Evolutionary conservation across 2,888 invertebrate species (phyloP).

Genomic region (Synergus japonicus): DNA sequence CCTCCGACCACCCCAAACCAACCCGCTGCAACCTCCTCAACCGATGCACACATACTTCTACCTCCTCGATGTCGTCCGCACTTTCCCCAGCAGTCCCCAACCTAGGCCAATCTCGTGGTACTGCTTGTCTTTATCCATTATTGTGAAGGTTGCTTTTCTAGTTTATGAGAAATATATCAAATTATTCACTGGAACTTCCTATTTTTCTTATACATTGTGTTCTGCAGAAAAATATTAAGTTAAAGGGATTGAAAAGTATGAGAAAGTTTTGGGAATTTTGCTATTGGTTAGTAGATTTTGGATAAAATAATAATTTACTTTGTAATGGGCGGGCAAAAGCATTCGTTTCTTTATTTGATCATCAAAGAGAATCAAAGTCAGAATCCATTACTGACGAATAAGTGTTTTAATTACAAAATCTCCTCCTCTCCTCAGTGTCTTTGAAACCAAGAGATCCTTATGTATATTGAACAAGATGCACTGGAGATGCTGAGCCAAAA

Average conservation of each 20-base stretch:
- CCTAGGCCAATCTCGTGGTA: slow-evolving; percentile 69
- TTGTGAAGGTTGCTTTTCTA: not conserved
- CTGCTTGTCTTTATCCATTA: slow-evolving; percentile 45
- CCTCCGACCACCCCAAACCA: slow-evolving; percentile 56
- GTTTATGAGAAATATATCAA: slow-evolving; percentile 18
- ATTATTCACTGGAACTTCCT: not conserved
- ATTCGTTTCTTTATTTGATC: no score
- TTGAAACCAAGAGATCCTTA: not conserved
- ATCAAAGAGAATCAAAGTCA: no score
- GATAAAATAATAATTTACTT: not conserved
- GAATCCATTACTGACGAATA: no score
- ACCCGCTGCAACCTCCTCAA: slow-evolving; percentile 57
- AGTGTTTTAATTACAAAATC: no score
- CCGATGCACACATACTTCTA: slow-evolving; percentile 53
- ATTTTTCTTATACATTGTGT: not conserved
- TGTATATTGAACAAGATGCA: not conserved
- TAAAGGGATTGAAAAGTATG: not conserved
- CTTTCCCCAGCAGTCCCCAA: slow-evolving; percentile 64
- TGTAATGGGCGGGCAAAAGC: not conserved
- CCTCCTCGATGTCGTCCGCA: slow-evolving; percentile 61
- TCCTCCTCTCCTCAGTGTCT: not conserved
- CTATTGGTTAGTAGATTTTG: not conserved
- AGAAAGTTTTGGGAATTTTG: not conserved
- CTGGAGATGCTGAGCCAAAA: not conserved
- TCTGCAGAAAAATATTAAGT: not conserved